These are phyloP conservation scores for Delphinapterus leucas DNA, from an alignment of 2,113 vertebrate species.

Conservation along the genomic window DNA sequence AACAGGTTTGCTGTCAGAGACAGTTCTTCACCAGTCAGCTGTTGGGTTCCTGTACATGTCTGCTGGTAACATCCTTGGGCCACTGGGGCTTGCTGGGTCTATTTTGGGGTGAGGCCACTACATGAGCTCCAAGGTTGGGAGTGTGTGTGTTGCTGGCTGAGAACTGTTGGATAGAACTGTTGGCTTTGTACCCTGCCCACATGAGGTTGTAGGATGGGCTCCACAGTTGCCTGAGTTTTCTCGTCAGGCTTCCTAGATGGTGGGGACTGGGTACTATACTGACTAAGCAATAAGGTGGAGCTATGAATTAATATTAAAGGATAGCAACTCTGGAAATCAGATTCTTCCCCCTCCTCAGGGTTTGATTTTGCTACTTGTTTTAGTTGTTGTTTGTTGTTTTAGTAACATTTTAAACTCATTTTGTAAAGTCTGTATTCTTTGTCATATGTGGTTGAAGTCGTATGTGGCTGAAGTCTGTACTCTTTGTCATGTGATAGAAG, in stretches of 20 bases:
- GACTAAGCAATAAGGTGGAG: background rate
- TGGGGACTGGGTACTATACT: background rate
- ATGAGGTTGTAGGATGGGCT: background rate
- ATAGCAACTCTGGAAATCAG: background rate
- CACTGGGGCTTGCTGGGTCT: background rate
- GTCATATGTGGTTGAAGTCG: background rate
- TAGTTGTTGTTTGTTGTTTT: background rate
- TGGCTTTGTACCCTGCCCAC: background rate
- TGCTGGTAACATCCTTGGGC: background rate
- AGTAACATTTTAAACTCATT: background rate
- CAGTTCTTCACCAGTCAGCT: background rate
- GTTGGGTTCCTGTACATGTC: background rate
- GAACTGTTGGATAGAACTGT: background rate
- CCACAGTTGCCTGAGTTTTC: background rate
- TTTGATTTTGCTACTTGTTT: background rate
- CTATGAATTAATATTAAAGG: background rate
- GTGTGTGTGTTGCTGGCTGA: background rate
- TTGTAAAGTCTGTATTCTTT: background rate
- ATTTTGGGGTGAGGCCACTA: background rate
- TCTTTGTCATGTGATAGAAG: background rate
- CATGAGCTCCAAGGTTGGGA: background rate
- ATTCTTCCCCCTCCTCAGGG: background rate
- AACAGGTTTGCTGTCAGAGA: background rate
- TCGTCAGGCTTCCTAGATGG: background rate
- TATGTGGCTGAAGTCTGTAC: background rate